phyloP scores from a whole-genome alignment of 2,888 invertebrate species.

The Endotricha flammealis region DNA sequence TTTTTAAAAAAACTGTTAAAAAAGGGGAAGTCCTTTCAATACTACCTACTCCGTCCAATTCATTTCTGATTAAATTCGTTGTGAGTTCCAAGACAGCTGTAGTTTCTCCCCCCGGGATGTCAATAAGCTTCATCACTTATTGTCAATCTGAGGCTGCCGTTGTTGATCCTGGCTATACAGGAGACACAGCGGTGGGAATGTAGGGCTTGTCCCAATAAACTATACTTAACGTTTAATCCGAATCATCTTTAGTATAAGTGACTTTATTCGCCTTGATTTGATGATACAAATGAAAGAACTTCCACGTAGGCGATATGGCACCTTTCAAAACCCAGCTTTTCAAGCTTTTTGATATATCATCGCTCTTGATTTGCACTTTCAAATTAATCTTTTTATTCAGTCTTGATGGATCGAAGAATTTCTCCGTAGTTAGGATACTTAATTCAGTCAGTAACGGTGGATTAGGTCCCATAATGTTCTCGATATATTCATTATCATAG shows the following conservation, averaged over 20 bases:
- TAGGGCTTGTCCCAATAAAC: too few species aligned
- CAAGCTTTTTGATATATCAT: conserved; percentile 42
- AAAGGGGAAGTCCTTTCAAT: too few species aligned
- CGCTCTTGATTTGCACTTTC: conserved; percentile 37
- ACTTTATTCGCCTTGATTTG: conserved; percentile 47
- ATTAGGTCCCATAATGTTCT: conserved; percentile 45
- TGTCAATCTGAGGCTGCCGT: too few species aligned
- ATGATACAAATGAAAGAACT: conserved; percentile 46
- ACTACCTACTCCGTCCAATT: too few species aligned
- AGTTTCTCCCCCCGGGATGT: too few species aligned
- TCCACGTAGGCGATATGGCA: conserved; percentile 43
- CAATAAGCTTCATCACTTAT: too few species aligned
- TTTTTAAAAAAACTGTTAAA: too few species aligned
- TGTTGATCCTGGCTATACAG: too few species aligned
- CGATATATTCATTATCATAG: conserved; percentile 44
- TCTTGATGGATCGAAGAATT: conserved; percentile 37
- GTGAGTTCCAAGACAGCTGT: too few species aligned
- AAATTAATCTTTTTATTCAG: conserved; percentile 46
- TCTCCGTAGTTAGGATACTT: conserved; percentile 30
- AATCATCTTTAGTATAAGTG: conserved; percentile 27
- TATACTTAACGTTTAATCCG: conserved; percentile 21
- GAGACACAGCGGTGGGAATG: too few species aligned
- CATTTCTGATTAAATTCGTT: too few species aligned
- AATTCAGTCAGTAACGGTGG: conserved; percentile 51
- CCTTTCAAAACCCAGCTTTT: conserved; percentile 42